Percentiles rank a stretch among this genome's conserved stretches.
Conservation (phyloP, 92 coral and sea anemone genomes). For the Bergia puertoricense region DNA sequence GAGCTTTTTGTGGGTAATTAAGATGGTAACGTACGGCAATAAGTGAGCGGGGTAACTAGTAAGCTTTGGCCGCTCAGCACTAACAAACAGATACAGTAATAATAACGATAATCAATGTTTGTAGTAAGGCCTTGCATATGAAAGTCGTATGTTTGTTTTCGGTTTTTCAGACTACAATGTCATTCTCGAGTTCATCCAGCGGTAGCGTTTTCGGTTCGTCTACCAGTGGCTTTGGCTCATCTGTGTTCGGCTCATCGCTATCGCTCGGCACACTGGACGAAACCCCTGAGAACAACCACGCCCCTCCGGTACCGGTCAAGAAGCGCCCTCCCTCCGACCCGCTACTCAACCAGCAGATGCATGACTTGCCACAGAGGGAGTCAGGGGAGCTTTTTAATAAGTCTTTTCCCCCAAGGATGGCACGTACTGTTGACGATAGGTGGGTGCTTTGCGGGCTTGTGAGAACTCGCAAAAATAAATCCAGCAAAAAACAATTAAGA, state of each 20-base stretch:
- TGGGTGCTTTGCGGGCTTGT: background rate
- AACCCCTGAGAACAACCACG: conserved; percentile 56
- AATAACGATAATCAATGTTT: no score
- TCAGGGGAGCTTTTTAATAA: background rate
- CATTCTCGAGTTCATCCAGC: conserved; percentile 32
- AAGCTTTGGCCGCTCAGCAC: no score
- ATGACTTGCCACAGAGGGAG: conserved; percentile 15
- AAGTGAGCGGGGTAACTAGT: no score
- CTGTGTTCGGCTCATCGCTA: conserved; percentile 39
- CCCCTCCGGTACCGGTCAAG: conserved; percentile 84
- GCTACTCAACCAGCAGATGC: conserved; percentile 22
- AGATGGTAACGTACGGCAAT: no score
- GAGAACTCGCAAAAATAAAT: no score
- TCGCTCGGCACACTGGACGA: conserved; percentile 77
- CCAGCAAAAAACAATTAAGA: no score
- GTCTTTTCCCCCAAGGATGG: background rate
- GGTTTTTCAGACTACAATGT: background rate
- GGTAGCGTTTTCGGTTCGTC: conserved; percentile 36
- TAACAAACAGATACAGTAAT: no score
- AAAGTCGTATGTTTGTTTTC: background rate
- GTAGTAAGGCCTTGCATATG: no score
- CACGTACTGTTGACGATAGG: conserved; percentile 27
- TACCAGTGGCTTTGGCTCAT: conserved; percentile 36
- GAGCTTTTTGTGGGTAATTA: no score
- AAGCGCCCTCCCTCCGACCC: conserved; percentile 63